Percentiles rank a stretch among this genome's conserved stretches.
Evolutionary conservation across 53 echinoderm and acorn worm species (phyloP).

Genomic region (Crossaster papposus): DNA sequence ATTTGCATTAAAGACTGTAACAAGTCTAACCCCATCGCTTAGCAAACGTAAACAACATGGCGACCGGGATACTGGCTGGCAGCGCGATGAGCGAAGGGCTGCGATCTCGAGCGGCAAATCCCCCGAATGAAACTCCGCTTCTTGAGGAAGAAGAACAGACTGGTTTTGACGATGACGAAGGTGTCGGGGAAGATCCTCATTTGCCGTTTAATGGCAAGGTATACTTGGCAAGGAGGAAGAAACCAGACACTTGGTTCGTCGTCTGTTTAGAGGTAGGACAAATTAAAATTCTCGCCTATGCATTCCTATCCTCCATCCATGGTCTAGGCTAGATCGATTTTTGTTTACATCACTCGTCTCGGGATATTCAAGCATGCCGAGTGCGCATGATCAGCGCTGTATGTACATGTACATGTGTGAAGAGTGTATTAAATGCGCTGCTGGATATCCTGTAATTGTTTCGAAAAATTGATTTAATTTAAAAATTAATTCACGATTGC

Average conservation of each 20-base stretch:
- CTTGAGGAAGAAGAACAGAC: constrained; percentile 70
- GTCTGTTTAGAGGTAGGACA: constrained; percentile 73
- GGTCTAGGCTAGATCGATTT: neutral
- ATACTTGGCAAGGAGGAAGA: constrained; percentile 86
- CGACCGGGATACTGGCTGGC: constrained; percentile 21
- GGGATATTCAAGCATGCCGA: too few relatives aligned
- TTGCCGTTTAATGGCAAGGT: constrained; percentile 91
- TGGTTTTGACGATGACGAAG: constrained; percentile 72
- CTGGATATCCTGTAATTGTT: too few relatives aligned
- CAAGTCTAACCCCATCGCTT: constrained; percentile 31
- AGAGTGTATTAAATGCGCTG: too few relatives aligned
- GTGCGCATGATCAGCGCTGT: too few relatives aligned
- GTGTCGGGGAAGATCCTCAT: constrained; percentile 71
- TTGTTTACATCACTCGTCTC: too few relatives aligned
- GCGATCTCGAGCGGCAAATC: constrained; percentile 20
- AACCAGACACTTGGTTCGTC: constrained; percentile 80
- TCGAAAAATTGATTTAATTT: too few relatives aligned
- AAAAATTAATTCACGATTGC: too few relatives aligned
- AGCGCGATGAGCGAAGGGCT: constrained; percentile 27
- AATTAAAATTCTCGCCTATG: too few relatives aligned
- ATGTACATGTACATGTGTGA: too few relatives aligned
- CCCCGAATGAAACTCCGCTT: constrained; percentile 19
- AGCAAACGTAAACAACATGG: constrained; percentile 55
- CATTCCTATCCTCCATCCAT: too few relatives aligned
- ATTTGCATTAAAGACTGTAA: neutral